A percentile compares a stretch with the other conserved stretches of the same genome.
Conservation (phyloP, 1,140 invertebrate genomes). For the Drosophila navojoa region DNA sequence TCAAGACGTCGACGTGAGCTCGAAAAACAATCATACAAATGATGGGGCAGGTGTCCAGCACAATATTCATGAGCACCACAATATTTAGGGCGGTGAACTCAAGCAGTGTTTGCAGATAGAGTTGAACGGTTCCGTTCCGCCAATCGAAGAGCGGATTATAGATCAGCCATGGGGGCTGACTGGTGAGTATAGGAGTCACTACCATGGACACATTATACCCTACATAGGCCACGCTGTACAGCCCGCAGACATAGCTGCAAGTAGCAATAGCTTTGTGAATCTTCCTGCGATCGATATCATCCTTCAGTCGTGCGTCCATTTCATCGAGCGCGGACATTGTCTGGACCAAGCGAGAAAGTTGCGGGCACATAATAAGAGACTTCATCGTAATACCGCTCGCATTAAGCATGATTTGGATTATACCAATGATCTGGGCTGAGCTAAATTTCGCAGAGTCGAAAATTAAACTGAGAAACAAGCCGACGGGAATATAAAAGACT, state of each 20-base stretch:
- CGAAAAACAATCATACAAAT: constrained; percentile 43
- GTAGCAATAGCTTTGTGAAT: constrained; percentile 3
- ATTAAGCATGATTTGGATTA: not conserved
- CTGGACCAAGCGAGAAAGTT: not conserved
- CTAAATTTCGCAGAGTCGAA: not conserved
- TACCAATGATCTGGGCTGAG: not conserved
- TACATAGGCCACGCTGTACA: not conserved
- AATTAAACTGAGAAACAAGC: not conserved
- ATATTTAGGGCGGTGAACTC: constrained; percentile 19
- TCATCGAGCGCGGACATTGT: not conserved
- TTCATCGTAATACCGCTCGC: not conserved
- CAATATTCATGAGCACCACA: constrained; percentile 13
- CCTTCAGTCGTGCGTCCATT: constrained; percentile 4
- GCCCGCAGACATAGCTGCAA: constrained; percentile 3
- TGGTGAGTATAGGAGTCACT: not conserved
- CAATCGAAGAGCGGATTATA: constrained; percentile 58
- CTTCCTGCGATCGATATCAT: not conserved
- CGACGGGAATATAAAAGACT: not conserved
- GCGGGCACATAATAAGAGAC: not conserved
- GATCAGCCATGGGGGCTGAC: constrained; percentile 41
- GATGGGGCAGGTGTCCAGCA: constrained; percentile 41
- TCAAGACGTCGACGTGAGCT: constrained; percentile 45
- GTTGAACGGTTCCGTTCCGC: constrained; percentile 10
- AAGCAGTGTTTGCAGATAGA: constrained; percentile 36
- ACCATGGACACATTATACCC: not conserved